A percentile compares a stretch with the other conserved stretches of the same genome.
Evolutionary conservation across 2,888 invertebrate species (phyloP).

Genomic region (Anticlea derivata): DNA sequence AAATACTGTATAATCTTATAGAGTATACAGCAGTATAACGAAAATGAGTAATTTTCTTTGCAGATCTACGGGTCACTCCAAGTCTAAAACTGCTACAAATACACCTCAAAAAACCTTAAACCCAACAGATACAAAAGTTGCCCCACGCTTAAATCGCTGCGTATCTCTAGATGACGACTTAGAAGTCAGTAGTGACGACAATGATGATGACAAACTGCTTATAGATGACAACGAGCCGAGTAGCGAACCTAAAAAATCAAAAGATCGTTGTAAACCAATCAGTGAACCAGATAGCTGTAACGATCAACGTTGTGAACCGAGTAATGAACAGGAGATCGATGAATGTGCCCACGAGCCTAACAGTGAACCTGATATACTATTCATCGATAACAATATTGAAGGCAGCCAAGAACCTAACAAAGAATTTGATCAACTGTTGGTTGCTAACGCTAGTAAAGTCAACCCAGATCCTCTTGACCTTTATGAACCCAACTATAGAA

Average conservation of each 20-base stretch:
- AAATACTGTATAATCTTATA: no score
- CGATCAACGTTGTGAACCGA: not conserved
- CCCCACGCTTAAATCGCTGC: not conserved
- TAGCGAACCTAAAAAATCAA: not conserved
- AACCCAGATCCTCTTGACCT: no score
- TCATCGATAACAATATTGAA: not conserved
- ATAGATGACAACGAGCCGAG: constrained; percentile 44
- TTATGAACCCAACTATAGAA: no score
- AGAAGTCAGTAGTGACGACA: constrained; percentile 39
- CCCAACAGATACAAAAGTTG: not conserved
- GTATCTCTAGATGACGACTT: constrained; percentile 21
- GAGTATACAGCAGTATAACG: no score
- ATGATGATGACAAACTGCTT: constrained; percentile 41
- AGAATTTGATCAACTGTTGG: no score
- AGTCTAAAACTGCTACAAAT: not conserved
- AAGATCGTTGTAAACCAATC: not conserved
- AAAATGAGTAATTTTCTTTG: not conserved
- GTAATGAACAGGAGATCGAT: not conserved
- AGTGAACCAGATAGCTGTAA: not conserved
- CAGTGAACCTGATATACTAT: no score
- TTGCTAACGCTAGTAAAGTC: no score
- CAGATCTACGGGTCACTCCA: not conserved
- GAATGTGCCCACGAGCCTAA: no score
- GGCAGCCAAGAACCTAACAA: not conserved
- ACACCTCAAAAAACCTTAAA: not conserved